Evolutionary conservation across 2,888 invertebrate species (phyloP), one percentile per base, ranked within the genome.

Genomic region (Drosophila neutralis): DNA sequence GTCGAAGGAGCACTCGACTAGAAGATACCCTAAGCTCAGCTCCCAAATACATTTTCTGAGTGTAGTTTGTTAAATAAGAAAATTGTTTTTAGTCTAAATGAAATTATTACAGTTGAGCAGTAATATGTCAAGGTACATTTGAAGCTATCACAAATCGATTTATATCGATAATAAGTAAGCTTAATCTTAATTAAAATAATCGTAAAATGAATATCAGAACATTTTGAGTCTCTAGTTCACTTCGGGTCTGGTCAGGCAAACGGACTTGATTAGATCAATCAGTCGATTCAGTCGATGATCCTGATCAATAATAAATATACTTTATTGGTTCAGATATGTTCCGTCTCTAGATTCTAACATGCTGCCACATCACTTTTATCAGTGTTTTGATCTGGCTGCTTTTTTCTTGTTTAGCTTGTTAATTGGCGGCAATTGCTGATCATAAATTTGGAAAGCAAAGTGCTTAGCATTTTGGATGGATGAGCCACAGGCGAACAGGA

Each of bases 381-480:
- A 24, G 15, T 8, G 8, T 45, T 87, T 90, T 85, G 78, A 90
- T 90, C 65, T 75, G 42, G 77, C 73, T 68, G 88, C 33, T 15
- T 21, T 42, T 69, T 68, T 68, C 13, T 66, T 82, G 78, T 84
- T 84, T 75, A 49, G 87, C 63, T 62, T 78, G 88, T 85, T 84
- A 76, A 82, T 82, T 68, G 77, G 69, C 61, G 53, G 68, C 63
- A 83, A 83, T 89, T 87, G 82, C 87, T 69, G 82, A 83, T 80
- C 88, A 90, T 89, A 89, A 85, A 89, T 89, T 85, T 85, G 60
- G 83, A 82, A 73, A 76, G 86, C 76, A 84, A 83, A 77, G 81
- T 70, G 75, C 27, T 63, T 52, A 36, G 52, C 71, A 64, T 79
- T 80, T 74, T 76, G 75, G 57, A n/a, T 40, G 38, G 29, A 38